Evolutionary conservation across 1,140 invertebrate genomes (phyloP).

Genomic region (Metopolophium dirhodum): DNA sequence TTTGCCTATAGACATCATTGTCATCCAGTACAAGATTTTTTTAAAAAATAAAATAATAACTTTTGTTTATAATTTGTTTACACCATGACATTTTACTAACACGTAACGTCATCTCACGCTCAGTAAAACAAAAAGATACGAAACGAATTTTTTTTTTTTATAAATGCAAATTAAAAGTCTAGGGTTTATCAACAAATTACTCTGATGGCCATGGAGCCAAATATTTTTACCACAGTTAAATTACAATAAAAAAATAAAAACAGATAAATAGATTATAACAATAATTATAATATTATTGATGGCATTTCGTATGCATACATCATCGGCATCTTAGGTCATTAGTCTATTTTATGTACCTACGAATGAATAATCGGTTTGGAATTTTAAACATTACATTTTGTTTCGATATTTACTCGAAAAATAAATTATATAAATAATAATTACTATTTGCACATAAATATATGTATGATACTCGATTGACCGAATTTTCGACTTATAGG

Average conservation of each 20-base stretch:
- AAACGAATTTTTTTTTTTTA: not conserved
- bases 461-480: not conserved
- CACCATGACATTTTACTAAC: not conserved
- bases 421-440: not conserved
- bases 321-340: not conserved
- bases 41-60: not conserved
- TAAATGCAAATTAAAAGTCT: not conserved
- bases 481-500: not conserved
- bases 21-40: not conserved
- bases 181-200: not conserved
- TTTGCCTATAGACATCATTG: not conserved
- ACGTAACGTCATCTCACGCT: not conserved
- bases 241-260: not conserved
- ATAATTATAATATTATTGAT: not conserved
- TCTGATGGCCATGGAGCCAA: not conserved
- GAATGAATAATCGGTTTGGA: not conserved
- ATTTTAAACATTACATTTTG: not conserved
- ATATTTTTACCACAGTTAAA: slow-evolving; percentile 1
- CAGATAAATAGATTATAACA: not conserved
- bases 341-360: not conserved
- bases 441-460: not conserved
- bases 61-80: not conserved
- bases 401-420: not conserved
- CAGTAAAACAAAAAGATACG: not conserved
- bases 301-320: not conserved